Evolutionary conservation across 2,888 invertebrate genomes (phyloP).

Genomic region (Pheosia tremula): DNA sequence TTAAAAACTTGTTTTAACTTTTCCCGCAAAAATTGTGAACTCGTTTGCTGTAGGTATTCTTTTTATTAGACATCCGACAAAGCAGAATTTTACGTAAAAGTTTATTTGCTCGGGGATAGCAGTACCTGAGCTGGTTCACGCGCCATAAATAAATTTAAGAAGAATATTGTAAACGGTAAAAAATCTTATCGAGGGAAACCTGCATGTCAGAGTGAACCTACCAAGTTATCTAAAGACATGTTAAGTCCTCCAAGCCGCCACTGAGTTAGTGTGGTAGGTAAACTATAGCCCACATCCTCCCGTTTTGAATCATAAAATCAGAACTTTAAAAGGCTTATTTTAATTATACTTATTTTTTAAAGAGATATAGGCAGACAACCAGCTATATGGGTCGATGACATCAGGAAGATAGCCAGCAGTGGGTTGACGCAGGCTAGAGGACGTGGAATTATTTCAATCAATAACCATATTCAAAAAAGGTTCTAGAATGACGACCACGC

Average conservation of each 20-base stretch:
- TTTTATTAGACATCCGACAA: conserved; percentile 6
- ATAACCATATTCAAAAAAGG: no score
- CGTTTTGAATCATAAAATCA: no score
- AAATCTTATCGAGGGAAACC: no score
- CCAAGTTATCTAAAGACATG: not conserved
- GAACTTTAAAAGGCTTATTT: no score
- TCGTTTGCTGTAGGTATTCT: conserved; percentile 1
- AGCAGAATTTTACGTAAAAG: conserved; percentile 11
- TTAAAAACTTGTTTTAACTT: not conserved
- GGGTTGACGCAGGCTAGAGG: no score
- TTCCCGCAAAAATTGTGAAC: conserved; percentile 5
- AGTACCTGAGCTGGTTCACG: conserved; percentile 6
- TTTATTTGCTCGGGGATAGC: conserved; percentile 24
- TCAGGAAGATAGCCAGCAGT: no score
- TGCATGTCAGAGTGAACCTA: no score
- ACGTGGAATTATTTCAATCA: no score
- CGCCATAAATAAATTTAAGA: conserved; percentile 12
- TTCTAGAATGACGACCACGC: no score
- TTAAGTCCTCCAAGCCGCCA: not conserved
- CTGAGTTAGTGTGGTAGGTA: conserved; percentile 5
- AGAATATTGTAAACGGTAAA: conserved; percentile 2
- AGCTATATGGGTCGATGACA: no score
- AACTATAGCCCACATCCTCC: conserved; percentile 16
- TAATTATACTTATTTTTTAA: no score
- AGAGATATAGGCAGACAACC: no score